Conservation (phyloP, 2,113 vertebrate genomes). For the Genyomyrus donnyi region DNA sequence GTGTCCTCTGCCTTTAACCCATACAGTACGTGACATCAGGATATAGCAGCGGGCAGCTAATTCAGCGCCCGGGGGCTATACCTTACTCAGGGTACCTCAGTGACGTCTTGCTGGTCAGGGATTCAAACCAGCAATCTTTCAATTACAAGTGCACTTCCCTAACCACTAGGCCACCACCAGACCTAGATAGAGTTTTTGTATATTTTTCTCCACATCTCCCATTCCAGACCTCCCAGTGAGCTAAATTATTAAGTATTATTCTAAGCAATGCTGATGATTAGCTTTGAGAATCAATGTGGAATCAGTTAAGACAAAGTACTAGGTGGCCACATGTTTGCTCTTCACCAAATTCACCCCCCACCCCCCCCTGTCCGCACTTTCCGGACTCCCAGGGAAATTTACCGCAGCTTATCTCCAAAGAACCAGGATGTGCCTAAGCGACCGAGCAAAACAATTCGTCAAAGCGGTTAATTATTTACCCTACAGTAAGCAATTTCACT, state of each 20-base stretch:
- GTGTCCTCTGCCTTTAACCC: no score
- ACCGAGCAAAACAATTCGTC: constrained; percentile 59
- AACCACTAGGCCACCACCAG: no score
- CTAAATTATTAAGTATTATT: background rate
- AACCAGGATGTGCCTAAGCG: constrained; percentile 54
- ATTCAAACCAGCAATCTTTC: no score
- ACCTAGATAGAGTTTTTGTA: background rate
- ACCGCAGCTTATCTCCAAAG: constrained; percentile 62
- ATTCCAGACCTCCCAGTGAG: background rate
- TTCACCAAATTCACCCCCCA: constrained; percentile 36
- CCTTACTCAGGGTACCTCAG: no score
- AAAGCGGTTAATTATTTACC: constrained; percentile 35
- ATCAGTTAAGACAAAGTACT: constrained; percentile 25
- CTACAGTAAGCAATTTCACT: constrained; percentile 21
- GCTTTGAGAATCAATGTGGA: background rate
- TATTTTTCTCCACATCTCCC: background rate
- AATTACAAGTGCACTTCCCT: no score
- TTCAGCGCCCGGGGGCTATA: no score
- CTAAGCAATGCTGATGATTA: background rate
- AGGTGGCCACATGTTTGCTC: constrained; percentile 29
- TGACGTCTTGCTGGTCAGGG: no score
- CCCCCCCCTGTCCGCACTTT: constrained; percentile 25
- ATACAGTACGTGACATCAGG: no score
- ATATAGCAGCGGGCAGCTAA: no score
- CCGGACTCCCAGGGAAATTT: constrained; percentile 58